A percentile compares a stretch with the other conserved stretches of the same genome.
phyloP scores from a whole-genome alignment of 2,797 vertebrate species.

The Siniperca undulata region DNA sequence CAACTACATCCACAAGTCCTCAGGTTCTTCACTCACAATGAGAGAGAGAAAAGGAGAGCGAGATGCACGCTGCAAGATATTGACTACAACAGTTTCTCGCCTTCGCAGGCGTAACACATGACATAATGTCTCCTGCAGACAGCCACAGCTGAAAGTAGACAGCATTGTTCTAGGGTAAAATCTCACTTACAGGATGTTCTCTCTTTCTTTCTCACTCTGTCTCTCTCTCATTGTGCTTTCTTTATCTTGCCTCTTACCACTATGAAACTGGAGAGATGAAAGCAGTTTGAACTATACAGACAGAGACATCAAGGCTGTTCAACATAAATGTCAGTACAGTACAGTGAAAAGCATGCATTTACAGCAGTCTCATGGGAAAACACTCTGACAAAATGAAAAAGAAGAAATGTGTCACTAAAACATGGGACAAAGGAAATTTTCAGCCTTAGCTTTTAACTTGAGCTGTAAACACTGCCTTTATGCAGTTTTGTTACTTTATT shows the following conservation, averaged over 20 bases:
- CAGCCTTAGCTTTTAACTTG: background rate
- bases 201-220: constrained; percentile 42
- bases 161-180: constrained; percentile 67
- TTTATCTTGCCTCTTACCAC: constrained; percentile 45
- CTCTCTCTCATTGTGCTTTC: constrained; percentile 37
- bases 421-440: constrained; percentile 19
- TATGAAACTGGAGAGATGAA: constrained; percentile 52
- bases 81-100: constrained; percentile 67
- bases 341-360: constrained; percentile 20
- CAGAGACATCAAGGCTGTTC: constrained; percentile 51
- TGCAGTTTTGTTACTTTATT: background rate
- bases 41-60: constrained; percentile 13
- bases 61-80: constrained; percentile 59
- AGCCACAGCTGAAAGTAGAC: constrained; percentile 66
- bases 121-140: constrained; percentile 75
- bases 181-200: constrained; percentile 72
- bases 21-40: constrained; percentile 43
- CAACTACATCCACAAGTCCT: constrained; percentile 50
- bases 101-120: constrained; percentile 68
- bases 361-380: constrained; percentile 15
- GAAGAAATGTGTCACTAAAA: constrained; percentile 25
- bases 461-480: constrained; percentile 8
- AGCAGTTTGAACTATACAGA: constrained; percentile 46
- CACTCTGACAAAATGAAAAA: constrained; percentile 5
- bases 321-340: constrained; percentile 39